Conservation (phyloP, 1,140 invertebrate species). For the Pinna nobilis region DNA sequence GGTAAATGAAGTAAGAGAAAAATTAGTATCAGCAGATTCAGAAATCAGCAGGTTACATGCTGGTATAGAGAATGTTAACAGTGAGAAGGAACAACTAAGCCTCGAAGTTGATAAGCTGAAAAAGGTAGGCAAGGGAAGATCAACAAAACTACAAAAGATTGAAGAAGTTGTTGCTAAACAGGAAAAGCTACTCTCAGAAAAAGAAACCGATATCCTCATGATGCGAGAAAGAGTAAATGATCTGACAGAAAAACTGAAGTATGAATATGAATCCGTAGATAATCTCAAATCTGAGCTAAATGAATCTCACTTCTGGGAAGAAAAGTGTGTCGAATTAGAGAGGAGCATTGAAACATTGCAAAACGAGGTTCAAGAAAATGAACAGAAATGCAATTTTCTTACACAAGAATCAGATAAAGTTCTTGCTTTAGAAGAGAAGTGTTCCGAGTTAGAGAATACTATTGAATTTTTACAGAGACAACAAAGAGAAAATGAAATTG, state of each 20-base stretch:
- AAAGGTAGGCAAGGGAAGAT: constrained; percentile 38
- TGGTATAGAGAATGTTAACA: constrained; percentile 19
- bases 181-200: constrained; percentile 49
- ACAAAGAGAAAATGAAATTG: constrained; percentile 13
- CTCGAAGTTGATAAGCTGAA: constrained; percentile 35
- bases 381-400: constrained; percentile 5
- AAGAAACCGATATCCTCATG: constrained; percentile 48
- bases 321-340: constrained; percentile 21
- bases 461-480: constrained; percentile 18
- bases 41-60: constrained; percentile 24
- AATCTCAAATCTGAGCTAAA: constrained; percentile 20
- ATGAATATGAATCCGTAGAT: constrained; percentile 16
- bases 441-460: constrained; percentile 10
- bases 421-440: constrained; percentile 10
- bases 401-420: not conserved
- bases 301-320: constrained; percentile 23
- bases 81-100: constrained; percentile 26
- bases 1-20: not conserved
- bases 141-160: constrained; percentile 37
- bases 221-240: constrained; percentile 53
- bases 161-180: constrained; percentile 36
- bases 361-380: not conserved
- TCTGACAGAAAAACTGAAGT: constrained; percentile 36
- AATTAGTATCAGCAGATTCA: constrained; percentile 7
- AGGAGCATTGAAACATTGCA: not conserved